Evolutionary conservation across 2,888 invertebrate genomes (phyloP).

Genomic region (Pediacus dermestoides): DNA sequence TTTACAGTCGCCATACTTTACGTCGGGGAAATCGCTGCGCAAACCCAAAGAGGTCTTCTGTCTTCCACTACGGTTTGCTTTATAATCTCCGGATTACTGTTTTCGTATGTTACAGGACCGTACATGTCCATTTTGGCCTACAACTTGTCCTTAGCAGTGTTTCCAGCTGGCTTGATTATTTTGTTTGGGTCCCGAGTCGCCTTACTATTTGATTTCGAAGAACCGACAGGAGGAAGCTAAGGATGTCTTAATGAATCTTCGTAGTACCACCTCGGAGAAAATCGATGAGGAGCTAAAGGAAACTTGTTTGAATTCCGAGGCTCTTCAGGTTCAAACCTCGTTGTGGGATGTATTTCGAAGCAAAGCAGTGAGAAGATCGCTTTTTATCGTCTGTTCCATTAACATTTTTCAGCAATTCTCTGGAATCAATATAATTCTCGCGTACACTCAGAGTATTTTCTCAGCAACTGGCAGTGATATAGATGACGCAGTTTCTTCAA

Average conservation of each 20-base stretch:
- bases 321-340: conserved; percentile 30
- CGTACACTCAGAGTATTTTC: conserved; percentile 71
- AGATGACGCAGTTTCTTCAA: conserved; percentile 63
- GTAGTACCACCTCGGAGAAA: conserved; percentile 56
- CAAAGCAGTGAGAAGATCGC: conserved; percentile 67
- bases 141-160: conserved; percentile 50
- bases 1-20: conserved; percentile 78
- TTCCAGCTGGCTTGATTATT: conserved; percentile 54
- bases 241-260: conserved; percentile 64
- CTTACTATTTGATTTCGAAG: conserved; percentile 62
- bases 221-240: conserved; percentile 60
- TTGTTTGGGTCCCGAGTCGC: conserved; percentile 72
- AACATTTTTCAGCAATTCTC: conserved; percentile 82
- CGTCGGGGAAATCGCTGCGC: conserved; percentile 77
- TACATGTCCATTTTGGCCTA: conserved; percentile 61
- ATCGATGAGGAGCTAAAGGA: conserved; percentile 47
- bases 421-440: conserved; percentile 74
- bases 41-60: conserved; percentile 71
- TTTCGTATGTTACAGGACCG: conserved; percentile 68
- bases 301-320: no score
- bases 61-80: conserved; percentile 65
- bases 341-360: conserved; percentile 59
- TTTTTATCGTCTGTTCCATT: no score
- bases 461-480: conserved; percentile 60
- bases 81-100: conserved; percentile 64